These are phyloP conservation scores for Apostichopus californicus DNA, from an alignment of 35 echinoderm and acorn worm species.

Conservation along the genomic window DNA sequence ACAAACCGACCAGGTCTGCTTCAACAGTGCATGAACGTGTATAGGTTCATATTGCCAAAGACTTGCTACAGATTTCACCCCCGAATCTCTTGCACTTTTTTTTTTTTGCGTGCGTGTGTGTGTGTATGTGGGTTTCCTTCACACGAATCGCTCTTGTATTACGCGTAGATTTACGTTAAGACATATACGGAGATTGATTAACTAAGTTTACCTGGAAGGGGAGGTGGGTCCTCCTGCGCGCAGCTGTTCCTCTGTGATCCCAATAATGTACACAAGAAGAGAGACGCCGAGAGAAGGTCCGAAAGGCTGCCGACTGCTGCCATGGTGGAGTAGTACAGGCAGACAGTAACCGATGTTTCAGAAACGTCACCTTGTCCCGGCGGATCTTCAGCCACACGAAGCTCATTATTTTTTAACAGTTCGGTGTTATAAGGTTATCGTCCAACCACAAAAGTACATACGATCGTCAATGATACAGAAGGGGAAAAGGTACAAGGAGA, in stretches of 20 bases:
- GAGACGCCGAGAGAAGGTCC: neutral
- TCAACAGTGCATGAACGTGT: too few species aligned
- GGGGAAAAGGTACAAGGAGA: neutral
- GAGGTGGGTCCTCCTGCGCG: neutral
- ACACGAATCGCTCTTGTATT: too few species aligned
- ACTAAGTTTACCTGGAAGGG: neutral
- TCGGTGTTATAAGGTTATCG: constrained; percentile 4
- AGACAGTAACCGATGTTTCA: neutral
- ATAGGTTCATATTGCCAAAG: too few species aligned
- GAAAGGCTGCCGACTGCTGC: neutral
- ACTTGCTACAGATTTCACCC: too few species aligned
- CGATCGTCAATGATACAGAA: constrained; percentile 10
- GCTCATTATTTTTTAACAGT: neutral
- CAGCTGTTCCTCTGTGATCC: neutral
- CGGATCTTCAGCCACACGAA: neutral
- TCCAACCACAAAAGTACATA: constrained; percentile 39
- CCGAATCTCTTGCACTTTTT: too few species aligned
- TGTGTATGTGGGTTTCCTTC: too few species aligned
- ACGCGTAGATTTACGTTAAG: too few species aligned
- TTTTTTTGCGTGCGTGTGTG: too few species aligned
- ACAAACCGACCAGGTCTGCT: neutral
- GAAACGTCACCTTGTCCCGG: neutral
- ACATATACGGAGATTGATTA: neutral
- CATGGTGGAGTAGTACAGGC: neutral
- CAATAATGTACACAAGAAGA: neutral